Base-by-base conservation (phyloP, 2,888 invertebrate species). In the Drosophila robusta region DNA sequence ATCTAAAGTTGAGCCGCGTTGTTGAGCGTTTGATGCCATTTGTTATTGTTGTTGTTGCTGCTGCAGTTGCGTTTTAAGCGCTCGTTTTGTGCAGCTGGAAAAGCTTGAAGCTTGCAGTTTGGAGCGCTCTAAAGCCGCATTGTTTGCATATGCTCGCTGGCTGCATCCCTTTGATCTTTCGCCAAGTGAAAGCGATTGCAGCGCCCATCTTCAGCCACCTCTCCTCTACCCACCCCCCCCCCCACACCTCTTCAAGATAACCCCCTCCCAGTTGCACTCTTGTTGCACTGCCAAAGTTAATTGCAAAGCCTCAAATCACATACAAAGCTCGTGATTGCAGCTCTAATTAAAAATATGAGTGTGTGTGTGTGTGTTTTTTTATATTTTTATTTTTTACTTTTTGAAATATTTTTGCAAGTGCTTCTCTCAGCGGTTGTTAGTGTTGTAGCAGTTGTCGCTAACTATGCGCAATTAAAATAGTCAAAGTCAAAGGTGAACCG, bases 111-210 rank as follows among this genome's bases (percentile, higher is more conserved):
- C 72, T 60, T 49, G 68, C 47, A 71, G 72, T 46, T 75, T 67
- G 51, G 60, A 56, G 70, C 67, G 81, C 73, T 67, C 62, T 62
- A 72, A 64, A 68, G 63, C 63, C 56, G 44, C 73, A 80, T 88
- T 83, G 87, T 89, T 74, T 58, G 84, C 84, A 87, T 85, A 85
- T 89, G 89, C 74, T 81, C 67, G 80, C 56, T 52, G 36, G 42
- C 56, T 52, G 67, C 58, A 46, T 65, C 46, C 69, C 86, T 83
- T 83, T 87, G 84, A 88, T 86, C 87, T 86, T 70, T 74, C 44
- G 79, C 84, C 81, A 78, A 89, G 89, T 85, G 87, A 85, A 85
- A 87, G 87, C 89, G 89, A 74, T 78, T 78, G 85, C 78, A 68
- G 62, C 75, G 69, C 12, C 52, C 42, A 14, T 11, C 16, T n/a